Percentiles rank a stretch among this genome's conserved stretches.
phyloP scores from a whole-genome alignment of 2,797 vertebrate genomes.

The Tamandua tetradactyla region DNA sequence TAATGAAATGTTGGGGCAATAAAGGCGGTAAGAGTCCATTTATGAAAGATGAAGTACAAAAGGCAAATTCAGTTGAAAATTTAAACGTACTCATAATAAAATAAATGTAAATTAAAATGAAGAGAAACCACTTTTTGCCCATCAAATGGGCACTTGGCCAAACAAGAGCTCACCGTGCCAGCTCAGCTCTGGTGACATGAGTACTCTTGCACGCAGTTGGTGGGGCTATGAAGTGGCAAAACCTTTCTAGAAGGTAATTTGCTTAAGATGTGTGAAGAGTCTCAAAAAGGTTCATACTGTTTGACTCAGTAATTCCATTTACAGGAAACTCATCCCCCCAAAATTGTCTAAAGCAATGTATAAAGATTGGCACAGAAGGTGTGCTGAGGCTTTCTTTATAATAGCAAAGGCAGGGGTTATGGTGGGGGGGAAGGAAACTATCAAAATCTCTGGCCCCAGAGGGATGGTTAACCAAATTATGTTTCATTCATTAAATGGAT shows the following conservation, averaged over 20 bases:
- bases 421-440: neutral
- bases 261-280: slow-evolving; percentile 47
- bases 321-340: slow-evolving; percentile 34
- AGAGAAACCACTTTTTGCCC: neutral
- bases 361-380: neutral
- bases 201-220: neutral
- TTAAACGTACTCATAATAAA: slow-evolving; percentile 46
- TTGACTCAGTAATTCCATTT: slow-evolving; percentile 60
- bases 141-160: neutral
- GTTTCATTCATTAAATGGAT: slow-evolving; percentile 60
- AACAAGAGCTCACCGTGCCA: neutral
- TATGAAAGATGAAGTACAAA: slow-evolving; percentile 65
- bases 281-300: slow-evolving; percentile 16
- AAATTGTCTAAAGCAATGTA: slow-evolving; percentile 37
- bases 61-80: slow-evolving; percentile 56
- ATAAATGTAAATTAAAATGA: neutral
- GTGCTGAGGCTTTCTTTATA: neutral
- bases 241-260: slow-evolving; percentile 60
- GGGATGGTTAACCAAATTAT: slow-evolving; percentile 52
- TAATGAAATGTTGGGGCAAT: slow-evolving; percentile 64
- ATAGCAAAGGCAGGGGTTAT: neutral
- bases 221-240: slow-evolving; percentile 24
- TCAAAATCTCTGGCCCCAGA: slow-evolving; percentile 4
- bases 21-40: slow-evolving; percentile 60
- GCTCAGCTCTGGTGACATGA: neutral